Evolutionary conservation across 2,113 vertebrate genomes (phyloP).

Genomic region (Planiliza haematocheilus): DNA sequence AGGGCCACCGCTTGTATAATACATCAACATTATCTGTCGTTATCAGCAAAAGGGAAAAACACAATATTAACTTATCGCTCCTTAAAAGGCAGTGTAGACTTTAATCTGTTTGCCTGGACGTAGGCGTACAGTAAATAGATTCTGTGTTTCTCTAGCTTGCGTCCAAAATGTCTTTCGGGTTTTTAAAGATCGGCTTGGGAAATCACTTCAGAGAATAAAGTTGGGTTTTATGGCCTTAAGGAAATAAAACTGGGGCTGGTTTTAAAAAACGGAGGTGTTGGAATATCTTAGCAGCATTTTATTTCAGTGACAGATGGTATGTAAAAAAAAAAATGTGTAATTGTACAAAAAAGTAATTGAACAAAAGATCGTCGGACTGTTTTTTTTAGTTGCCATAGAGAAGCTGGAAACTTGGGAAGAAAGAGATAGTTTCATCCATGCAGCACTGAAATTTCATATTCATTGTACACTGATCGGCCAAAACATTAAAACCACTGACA

Average conservation of each 20-base stretch:
- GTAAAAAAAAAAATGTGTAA: too few relatives aligned
- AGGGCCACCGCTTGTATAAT: slow-evolving; percentile 39
- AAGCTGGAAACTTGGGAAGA: too few relatives aligned
- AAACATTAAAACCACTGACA: too few relatives aligned
- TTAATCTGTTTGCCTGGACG: slow-evolving; percentile 58
- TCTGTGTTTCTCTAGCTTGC: background rate
- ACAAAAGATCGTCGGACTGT: too few relatives aligned
- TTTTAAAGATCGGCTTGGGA: slow-evolving; percentile 1
- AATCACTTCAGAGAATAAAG: background rate
- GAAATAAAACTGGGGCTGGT: background rate
- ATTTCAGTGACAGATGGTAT: too few relatives aligned
- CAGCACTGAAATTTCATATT: too few relatives aligned
- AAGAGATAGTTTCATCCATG: too few relatives aligned
- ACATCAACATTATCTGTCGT: slow-evolving; percentile 31
- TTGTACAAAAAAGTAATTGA: too few relatives aligned
- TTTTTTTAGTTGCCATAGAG: too few relatives aligned
- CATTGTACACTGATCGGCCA: too few relatives aligned
- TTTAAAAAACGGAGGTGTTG: too few relatives aligned
- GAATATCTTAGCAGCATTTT: too few relatives aligned
- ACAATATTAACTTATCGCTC: slow-evolving; percentile 36
- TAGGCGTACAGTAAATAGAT: slow-evolving; percentile 1
- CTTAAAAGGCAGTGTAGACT: slow-evolving; percentile 59
- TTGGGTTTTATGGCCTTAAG: background rate
- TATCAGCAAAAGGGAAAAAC: slow-evolving; percentile 13
- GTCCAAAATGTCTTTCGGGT: slow-evolving; percentile 7